A percentile compares a stretch with the other conserved stretches of the same genome.
phyloP scores from a whole-genome alignment of 2,888 invertebrate genomes.

The Ormyrus nitidulus region DNA sequence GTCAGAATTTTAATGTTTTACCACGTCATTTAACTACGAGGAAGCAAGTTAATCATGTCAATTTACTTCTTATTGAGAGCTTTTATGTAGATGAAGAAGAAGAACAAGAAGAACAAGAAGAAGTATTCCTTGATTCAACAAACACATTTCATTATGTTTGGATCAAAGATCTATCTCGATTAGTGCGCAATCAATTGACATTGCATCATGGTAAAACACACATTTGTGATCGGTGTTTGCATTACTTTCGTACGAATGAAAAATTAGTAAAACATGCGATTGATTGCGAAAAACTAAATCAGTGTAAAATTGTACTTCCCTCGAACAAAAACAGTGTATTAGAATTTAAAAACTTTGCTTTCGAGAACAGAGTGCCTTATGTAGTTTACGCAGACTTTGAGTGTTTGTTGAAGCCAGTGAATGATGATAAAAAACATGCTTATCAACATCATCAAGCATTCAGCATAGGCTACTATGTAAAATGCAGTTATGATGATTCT shows the following conservation, averaged over 20 bases:
- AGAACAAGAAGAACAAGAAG: neutral
- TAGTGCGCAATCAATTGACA: too few species aligned
- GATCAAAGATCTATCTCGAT: too few species aligned
- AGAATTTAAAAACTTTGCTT: too few species aligned
- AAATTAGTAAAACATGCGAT: too few species aligned
- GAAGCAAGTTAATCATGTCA: neutral
- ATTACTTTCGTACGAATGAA: too few species aligned
- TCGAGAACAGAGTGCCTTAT: neutral
- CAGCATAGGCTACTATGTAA: conserved; percentile 7
- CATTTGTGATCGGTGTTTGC: too few species aligned
- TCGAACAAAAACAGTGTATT: too few species aligned
- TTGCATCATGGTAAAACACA: too few species aligned
- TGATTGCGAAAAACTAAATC: too few species aligned
- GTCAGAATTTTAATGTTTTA: neutral
- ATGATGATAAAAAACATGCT: neutral
- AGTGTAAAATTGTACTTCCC: too few species aligned
- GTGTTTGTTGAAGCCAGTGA: conserved; percentile 33
- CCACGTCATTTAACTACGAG: neutral
- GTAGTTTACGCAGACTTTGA: conserved; percentile 51
- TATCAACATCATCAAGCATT: neutral
- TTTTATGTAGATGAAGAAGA: conserved; percentile 1
- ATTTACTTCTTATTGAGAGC: neutral
- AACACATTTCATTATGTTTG: neutral
- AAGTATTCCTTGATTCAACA: neutral
- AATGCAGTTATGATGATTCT: conserved; percentile 7